Base-by-base conservation (phyloP, 2,888 invertebrate species). In the Alloplasta piceator region DNA sequence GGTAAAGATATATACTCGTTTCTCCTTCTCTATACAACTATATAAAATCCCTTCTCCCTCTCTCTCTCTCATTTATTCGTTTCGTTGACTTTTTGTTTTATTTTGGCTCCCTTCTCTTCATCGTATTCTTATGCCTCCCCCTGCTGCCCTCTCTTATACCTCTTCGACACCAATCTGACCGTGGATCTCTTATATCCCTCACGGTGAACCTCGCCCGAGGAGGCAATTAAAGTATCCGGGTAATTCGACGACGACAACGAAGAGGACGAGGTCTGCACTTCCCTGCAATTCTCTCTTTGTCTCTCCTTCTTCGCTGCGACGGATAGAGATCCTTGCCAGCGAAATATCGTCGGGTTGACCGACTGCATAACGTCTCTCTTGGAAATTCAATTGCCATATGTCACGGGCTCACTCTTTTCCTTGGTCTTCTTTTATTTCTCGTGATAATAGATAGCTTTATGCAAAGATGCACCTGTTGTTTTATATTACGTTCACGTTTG, bases 211-310 rank as follows among this genome's bases (percentile, higher is more conserved):
- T 86, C 87, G 86, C 87, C 86, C 84, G 85, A 87, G 85, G 85
- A 87, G 90, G 89, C 90, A 91, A 91, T 91, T 90, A 90, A 90
- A 90, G 87, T 89, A 88, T 90, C 90, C 89, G 86, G 87, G 83
- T 88, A 87, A 88, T 88, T 88, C 87, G 87, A 84, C 80, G 75
- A 80, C 82, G 67, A 83, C 81, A 46, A 78, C 67, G 78, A 71
- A 56, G 52, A 72, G 50, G 55, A 75, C 66, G 52, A 77, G 56
- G 50, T 64, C 74, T 14, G 10, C 12, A 12, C 46, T 26, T 46
- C 9, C n/a, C 46, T 46, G 46, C n/a, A 5, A n/a, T 4, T 46
- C 6, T 52, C 26, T 41, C 46, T 73, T 38, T 14, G 60, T 14
- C 50, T 74, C 66, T 64, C 38, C 56, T 12, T 38, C 39, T 64